Base-by-base conservation (phyloP, 1,140 invertebrate species). In the Neuroterus valhalla region DNA sequence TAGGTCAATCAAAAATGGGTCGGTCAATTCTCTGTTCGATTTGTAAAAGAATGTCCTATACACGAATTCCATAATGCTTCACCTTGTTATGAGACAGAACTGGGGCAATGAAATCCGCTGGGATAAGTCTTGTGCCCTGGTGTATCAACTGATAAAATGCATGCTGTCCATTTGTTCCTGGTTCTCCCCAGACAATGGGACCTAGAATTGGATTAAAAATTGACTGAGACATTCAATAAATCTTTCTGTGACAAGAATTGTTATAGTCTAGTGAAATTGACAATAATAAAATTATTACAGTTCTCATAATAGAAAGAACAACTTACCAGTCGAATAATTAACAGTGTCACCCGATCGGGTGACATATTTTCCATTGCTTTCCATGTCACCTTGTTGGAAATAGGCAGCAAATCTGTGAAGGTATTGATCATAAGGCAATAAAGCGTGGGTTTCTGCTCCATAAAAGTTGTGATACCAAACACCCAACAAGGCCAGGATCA, bases 351-450 rank as follows among this genome's bases (percentile, higher is more conserved):
- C 96, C 78, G 92, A 92, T 48, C 95, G 92, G 11, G 96, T 98
- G 12, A 96, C 94, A 85, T 95, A 98, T 92, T 99, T 99, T 82
- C 99, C 99, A 91, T 99, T 99, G 75, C 97, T 99, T 90, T 99
- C 99, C 99, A 99, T 99, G 88, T 99, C 99, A 12, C 98, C 98
- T 92, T 99, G 99, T 91, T 99, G 99, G 90, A 99, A 99, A 90
- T 99, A 99, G 12, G 99, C 98, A 46, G 99, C 96, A 91, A 99
- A 99, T 84, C 98, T 94, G 87, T 99, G 98, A 78, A 99, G 89
- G 89, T 99, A 99, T 91, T 99, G 96, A 89, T 99, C 99, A 90
- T 99, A 99, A 0, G 99, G 99, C 48, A 99, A 90, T 0, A 99
- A 91, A 8, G 97, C 96, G 84, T 99, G 97, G 0, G 98, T 99